Percentiles rank a stretch among this genome's conserved stretches.
Conservation (phyloP, 1,140 invertebrate genomes). For the Drosophila obscura region DNA sequence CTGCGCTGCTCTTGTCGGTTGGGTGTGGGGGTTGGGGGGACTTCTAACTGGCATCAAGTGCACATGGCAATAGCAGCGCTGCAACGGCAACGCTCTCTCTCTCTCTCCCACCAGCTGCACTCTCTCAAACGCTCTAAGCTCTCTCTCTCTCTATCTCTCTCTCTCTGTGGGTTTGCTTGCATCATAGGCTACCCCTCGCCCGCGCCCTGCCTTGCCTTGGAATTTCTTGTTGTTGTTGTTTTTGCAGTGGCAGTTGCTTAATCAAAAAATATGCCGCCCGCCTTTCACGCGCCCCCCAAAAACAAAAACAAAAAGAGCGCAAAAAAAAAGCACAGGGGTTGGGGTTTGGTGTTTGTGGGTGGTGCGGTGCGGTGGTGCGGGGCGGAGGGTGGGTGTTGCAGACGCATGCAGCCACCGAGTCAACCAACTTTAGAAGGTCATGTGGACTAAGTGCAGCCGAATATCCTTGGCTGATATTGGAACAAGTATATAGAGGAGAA, state of each 20-base stretch:
- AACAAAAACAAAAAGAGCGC: not conserved
- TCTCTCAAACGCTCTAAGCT: conserved; percentile 1
- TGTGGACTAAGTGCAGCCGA: conserved; percentile 73
- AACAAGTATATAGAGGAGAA: conserved; percentile 43
- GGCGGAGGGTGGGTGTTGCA: conserved; percentile 17
- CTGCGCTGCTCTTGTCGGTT: conserved; percentile 27
- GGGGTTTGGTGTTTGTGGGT: conserved; percentile 2
- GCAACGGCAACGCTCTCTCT: not conserved
- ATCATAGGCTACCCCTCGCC: conserved; percentile 26
- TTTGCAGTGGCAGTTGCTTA: conserved; percentile 33
- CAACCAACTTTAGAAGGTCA: conserved; percentile 83
- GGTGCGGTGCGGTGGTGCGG: not conserved
- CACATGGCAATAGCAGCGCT: conserved; percentile 35
- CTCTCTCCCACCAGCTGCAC: conserved; percentile 2
- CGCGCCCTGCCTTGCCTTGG: conserved; percentile 4
- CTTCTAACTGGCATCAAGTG: conserved; percentile 70
- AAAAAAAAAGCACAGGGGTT: not conserved
- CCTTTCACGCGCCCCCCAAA: not conserved
- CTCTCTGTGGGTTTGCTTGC: conserved; percentile 28
- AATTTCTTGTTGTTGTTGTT: conserved; percentile 5
- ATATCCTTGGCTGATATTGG: conserved; percentile 81
- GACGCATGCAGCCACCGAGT: conserved; percentile 59
- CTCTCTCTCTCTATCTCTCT: conserved; percentile 6
- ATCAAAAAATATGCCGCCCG: conserved; percentile 17
- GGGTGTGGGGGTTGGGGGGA: not conserved